phyloP scores from a whole-genome alignment of 2,797 vertebrate species.

The Anniella stebbinsi region DNA sequence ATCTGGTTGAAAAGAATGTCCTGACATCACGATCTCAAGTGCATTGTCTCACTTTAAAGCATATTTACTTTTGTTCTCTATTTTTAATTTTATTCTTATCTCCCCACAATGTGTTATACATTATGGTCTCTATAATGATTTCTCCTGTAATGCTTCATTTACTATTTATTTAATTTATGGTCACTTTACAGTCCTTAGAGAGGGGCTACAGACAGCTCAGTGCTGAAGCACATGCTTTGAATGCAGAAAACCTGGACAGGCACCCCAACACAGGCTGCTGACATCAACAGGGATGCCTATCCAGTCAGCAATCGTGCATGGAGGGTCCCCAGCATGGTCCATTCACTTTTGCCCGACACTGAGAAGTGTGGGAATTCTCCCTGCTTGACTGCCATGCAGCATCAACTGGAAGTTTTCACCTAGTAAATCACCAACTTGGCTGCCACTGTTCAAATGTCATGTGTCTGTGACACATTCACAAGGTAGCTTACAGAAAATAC shows the following conservation, averaged over 20 bases:
- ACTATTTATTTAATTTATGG: slow-evolving; percentile 3
- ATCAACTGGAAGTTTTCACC: background rate
- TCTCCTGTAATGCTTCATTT: background rate
- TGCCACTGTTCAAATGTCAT: background rate
- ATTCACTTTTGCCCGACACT: background rate
- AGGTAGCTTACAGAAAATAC: background rate
- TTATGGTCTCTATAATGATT: background rate
- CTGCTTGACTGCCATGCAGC: background rate
- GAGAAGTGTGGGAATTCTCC: background rate
- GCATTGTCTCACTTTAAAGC: background rate
- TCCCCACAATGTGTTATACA: background rate
- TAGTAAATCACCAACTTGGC: background rate
- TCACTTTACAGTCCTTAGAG: background rate
- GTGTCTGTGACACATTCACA: background rate
- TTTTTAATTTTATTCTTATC: background rate
- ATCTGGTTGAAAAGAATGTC: background rate
- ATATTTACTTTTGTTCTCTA: background rate
- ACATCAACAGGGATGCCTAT: too few relatives aligned
- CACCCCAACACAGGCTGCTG: background rate
- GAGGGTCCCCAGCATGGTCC: too few relatives aligned
- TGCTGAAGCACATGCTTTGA: background rate
- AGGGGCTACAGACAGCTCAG: background rate
- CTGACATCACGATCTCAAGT: background rate
- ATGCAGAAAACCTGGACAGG: background rate
- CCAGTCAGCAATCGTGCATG: background rate